These are phyloP conservation scores for Pogonognathellus flavescens DNA, from an alignment of 1,140 invertebrate genomes.

Conservation along the genomic window DNA sequence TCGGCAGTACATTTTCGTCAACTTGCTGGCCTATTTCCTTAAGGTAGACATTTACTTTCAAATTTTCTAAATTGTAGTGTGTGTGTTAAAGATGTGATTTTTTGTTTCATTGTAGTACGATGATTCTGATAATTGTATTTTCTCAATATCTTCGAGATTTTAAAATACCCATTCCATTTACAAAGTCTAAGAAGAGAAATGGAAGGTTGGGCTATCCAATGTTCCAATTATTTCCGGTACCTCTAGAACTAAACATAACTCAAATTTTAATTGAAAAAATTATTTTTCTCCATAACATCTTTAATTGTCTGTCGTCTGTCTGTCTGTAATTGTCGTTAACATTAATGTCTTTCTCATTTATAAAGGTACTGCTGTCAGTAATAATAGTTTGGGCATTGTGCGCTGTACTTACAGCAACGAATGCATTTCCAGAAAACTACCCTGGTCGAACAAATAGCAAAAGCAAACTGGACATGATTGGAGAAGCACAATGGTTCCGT, in stretches of 20 bases:
- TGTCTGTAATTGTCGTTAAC: neutral
- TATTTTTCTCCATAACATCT: too few relatives aligned
- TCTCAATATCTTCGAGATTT: conserved; percentile 84
- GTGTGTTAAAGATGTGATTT: conserved; percentile 75
- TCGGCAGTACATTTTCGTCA: conserved; percentile 81
- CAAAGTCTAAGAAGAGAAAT: conserved; percentile 56
- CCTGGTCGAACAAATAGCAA: conserved; percentile 82
- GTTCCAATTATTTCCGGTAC: conserved; percentile 63
- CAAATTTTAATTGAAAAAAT: too few relatives aligned
- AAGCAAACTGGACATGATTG: conserved; percentile 78
- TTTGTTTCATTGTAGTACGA: conserved; percentile 77
- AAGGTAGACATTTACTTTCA: conserved; percentile 72
- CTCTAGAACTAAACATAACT: too few relatives aligned
- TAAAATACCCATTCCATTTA: conserved; percentile 77
- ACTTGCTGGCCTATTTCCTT: conserved; percentile 84
- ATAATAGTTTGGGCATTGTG: conserved; percentile 84
- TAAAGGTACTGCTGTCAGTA: conserved; percentile 85
- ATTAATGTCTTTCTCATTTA: too few relatives aligned
- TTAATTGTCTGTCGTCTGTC: too few relatives aligned
- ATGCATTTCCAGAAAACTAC: conserved; percentile 76
- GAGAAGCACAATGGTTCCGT: conserved; percentile 85
- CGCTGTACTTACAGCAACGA: conserved; percentile 79
- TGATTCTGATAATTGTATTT: conserved; percentile 83
- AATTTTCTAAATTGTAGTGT: neutral
- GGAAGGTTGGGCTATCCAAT: conserved; percentile 70